These are phyloP conservation scores for Formica selysi DNA, from an alignment of 1,140 invertebrate genomes.

Conservation along the genomic window DNA sequence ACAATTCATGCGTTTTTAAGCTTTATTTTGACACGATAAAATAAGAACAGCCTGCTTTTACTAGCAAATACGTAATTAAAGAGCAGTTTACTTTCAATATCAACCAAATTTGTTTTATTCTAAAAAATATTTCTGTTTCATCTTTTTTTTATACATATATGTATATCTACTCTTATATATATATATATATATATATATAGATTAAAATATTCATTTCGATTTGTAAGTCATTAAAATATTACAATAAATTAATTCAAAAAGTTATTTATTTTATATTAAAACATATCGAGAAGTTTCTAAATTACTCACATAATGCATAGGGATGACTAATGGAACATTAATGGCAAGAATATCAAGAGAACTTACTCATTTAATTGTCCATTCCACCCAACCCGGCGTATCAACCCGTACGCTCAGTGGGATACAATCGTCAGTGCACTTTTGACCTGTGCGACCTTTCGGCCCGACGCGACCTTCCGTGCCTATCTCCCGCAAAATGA, in stretches of 20 bases:
- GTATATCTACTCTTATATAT: too few species aligned
- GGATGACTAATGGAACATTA: background rate
- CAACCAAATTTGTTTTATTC: background rate
- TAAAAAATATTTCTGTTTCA: background rate
- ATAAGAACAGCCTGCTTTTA: background rate
- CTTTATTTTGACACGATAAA: background rate
- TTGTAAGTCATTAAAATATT: too few species aligned
- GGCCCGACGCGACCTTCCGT: conserved; percentile 24
- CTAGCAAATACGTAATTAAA: background rate
- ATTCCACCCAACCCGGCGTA: background rate
- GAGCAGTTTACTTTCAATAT: background rate
- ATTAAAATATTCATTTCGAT: too few species aligned
- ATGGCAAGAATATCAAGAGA: background rate
- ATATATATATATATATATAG: too few species aligned
- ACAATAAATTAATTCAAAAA: too few species aligned
- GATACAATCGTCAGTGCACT: conserved; percentile 31
- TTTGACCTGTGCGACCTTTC: conserved; percentile 50
- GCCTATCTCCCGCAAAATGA: conserved; percentile 35
- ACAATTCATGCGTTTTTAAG: background rate
- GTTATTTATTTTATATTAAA: too few species aligned
- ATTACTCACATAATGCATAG: background rate
- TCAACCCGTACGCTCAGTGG: background rate
- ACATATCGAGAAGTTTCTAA: too few species aligned
- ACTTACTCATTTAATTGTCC: conserved; percentile 15
- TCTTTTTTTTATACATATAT: too few species aligned